Evolutionary conservation across 1,140 invertebrate species (phyloP).

Genomic region (Formica exsecta): DNA sequence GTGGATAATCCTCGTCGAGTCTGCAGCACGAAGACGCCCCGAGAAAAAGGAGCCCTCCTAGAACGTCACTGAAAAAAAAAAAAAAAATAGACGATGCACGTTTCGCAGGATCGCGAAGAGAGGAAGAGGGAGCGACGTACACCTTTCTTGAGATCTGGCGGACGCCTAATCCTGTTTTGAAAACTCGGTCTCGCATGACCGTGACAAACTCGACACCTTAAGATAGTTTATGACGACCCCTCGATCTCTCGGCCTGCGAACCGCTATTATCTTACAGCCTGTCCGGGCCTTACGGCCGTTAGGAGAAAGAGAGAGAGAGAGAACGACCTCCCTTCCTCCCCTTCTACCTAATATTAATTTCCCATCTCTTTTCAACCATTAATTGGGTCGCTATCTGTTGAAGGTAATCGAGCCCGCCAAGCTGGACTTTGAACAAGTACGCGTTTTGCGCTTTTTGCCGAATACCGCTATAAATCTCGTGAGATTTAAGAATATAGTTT

Average conservation of each 20-base stretch:
- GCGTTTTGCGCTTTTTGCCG: background rate
- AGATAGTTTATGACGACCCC: conserved; percentile 77
- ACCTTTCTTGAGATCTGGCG: conserved; percentile 65
- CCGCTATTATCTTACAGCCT: conserved; percentile 68
- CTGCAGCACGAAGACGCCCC: conserved; percentile 38
- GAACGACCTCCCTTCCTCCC: background rate
- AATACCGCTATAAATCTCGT: conserved; percentile 6
- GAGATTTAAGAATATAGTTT: conserved; percentile 5
- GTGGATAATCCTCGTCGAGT: conserved; percentile 80
- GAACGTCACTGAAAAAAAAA: conserved; percentile 74
- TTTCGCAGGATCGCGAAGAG: conserved; percentile 66
- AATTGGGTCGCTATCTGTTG: conserved; percentile 71
- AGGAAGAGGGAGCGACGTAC: background rate
- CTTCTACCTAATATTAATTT: conserved; percentile 62
- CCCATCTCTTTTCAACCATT: conserved; percentile 58
- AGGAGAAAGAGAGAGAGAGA: too few relatives aligned
- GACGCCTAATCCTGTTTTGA: conserved; percentile 81
- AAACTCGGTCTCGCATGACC: conserved; percentile 80
- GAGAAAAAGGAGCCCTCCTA: conserved; percentile 41
- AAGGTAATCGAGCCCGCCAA: conserved; percentile 55
- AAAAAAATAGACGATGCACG: conserved; percentile 79
- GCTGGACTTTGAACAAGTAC: background rate
- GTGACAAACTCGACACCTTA: conserved; percentile 81
- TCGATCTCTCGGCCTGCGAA: conserved; percentile 47
- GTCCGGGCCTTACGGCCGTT: conserved; percentile 21